phyloP scores from a whole-genome alignment of 2,888 invertebrate species.

The Erebia epiphron region DNA sequence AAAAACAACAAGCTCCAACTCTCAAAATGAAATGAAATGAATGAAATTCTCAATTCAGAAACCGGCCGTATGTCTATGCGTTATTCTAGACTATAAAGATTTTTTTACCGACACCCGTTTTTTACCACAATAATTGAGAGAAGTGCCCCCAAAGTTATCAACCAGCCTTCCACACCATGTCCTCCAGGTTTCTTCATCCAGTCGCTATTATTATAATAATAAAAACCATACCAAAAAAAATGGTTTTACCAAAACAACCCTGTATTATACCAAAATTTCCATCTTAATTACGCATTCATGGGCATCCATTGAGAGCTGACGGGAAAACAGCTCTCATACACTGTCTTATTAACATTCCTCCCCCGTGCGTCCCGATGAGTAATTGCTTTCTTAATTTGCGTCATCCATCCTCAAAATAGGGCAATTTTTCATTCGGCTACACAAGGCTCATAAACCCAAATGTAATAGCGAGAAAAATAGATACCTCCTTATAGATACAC shows the following conservation, averaged over 20 bases:
- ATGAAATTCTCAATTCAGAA: too few species aligned
- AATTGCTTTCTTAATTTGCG: conserved; percentile 83
- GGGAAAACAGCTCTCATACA: conserved; percentile 75
- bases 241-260: conserved; percentile 1
- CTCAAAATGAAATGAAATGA: too few species aligned
- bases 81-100: too few species aligned
- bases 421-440: conserved; percentile 77
- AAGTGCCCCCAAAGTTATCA: too few species aligned
- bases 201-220: neutral
- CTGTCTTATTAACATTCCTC: conserved; percentile 80
- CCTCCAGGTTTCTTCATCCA: neutral
- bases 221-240: neutral
- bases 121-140: too few species aligned
- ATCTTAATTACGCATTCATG: conserved; percentile 71
- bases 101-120: too few species aligned
- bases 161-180: neutral
- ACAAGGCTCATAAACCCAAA: conserved; percentile 50
- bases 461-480: conserved; percentile 55
- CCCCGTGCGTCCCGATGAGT: conserved; percentile 79
- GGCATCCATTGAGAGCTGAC: conserved; percentile 64
- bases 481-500: conserved; percentile 16
- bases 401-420: conserved; percentile 82
- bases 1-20: too few species aligned
- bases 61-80: too few species aligned
- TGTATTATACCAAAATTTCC: conserved; percentile 43